Evolutionary conservation across 2,888 invertebrate species (phyloP), one percentile per base, ranked within the genome.

Genomic region (Miltochrista miniata): DNA sequence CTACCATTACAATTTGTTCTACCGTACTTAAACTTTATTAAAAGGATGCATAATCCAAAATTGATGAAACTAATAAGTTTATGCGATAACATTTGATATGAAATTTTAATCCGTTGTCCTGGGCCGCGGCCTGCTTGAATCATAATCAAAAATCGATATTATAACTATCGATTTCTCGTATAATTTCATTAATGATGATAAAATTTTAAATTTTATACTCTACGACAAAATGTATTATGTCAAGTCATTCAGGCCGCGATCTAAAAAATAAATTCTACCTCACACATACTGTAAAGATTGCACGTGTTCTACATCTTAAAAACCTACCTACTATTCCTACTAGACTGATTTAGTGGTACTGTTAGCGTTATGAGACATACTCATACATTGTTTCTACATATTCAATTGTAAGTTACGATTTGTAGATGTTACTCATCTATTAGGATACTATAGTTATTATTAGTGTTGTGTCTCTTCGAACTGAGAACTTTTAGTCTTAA

Each of bases 301-400:
- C 88, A 89, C 87, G 77, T 79, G 73, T 77, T 70, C 72, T 61
- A 57, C 72, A 68, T 68, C 64, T 70, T 72, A 74, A 74, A 68
- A 69, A 68, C 73, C 68, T 77, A 85, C 79, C 80, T 86, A 78
- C 76, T 81, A 84, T 74, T 87, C 85, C 87, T 86, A 84, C 80
- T 90, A 90, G 90, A 90, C 90, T 90, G 90, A 90, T 75, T 85
- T 89, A 90, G 89, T 76, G 72, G 74, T 86, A 90, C 78, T 85
- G 61, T 79, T 89, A 86, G 82, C 63, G 62, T 76, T 82, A 81
- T 74, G 72, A 75, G 70, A 69, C 74, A 73, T 74, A 76, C 68
- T 78, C 65, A 68, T 67, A 61, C 64, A 66, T 64, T 68, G 65
- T 76, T 77, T 77, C 74, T 79, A 72, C 61, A 55, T 59, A 72